A percentile compares a stretch with the other conserved stretches of the same genome.
These are phyloP conservation scores for Phoxinus dragarum DNA, from an alignment of 2,797 vertebrate species.

Conservation along the genomic window DNA sequence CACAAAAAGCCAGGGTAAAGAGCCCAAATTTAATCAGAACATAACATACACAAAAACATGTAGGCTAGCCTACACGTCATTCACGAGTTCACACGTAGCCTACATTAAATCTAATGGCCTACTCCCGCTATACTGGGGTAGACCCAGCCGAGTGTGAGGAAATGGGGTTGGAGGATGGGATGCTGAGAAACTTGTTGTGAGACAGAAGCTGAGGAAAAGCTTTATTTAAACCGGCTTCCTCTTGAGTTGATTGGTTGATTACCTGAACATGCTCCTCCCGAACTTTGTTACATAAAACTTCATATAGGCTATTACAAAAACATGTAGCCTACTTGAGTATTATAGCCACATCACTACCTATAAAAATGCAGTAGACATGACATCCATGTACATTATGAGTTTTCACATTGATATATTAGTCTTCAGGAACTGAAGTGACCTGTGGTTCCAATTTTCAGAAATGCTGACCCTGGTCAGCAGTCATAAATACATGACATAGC, in stretches of 20 bases:
- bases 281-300: too few relatives aligned
- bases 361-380: conserved; percentile 5
- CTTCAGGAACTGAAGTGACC: neutral
- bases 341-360: neutral
- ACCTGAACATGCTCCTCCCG: too few relatives aligned
- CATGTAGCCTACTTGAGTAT: conserved; percentile 51
- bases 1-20: conserved; percentile 50
- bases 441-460: neutral
- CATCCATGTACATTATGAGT: neutral
- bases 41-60: conserved; percentile 57
- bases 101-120: neutral
- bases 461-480: neutral
- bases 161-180: too few relatives aligned
- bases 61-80: neutral
- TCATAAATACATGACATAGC: conserved; percentile 37
- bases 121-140: too few relatives aligned
- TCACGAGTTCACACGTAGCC: neutral
- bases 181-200: too few relatives aligned
- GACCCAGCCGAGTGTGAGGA: too few relatives aligned
- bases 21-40: conserved; percentile 62
- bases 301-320: conserved; percentile 37
- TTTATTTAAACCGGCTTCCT: too few relatives aligned
- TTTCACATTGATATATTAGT: neutral
- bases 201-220: too few relatives aligned
- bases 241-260: too few relatives aligned